Conservation (phyloP, 2,888 invertebrate genomes). For the Hedya salicella region DNA sequence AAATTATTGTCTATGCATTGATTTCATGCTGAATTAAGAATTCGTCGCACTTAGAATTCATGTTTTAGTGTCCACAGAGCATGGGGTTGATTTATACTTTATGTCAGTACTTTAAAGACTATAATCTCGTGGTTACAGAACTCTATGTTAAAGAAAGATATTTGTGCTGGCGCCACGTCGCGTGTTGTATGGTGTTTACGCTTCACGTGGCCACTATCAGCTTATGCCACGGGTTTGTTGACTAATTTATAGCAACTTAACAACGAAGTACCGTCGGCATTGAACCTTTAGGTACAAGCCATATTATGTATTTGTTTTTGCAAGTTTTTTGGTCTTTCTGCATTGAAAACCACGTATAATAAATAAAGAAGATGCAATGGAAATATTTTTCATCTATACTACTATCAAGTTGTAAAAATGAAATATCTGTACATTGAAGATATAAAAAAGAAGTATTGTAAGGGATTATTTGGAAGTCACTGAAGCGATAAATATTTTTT, state of each 20-base stretch:
- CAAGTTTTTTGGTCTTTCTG: too few species aligned
- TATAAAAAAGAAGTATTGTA: too few species aligned
- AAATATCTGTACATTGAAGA: too few species aligned
- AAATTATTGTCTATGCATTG: conserved; percentile 37
- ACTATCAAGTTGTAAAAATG: too few species aligned
- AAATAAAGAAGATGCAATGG: too few species aligned
- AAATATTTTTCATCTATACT: too few species aligned
- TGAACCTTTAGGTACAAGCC: too few species aligned
- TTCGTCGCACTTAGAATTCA: conserved; percentile 32
- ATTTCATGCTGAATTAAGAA: conserved; percentile 39
- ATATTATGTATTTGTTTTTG: too few species aligned
- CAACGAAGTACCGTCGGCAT: conserved; percentile 18
- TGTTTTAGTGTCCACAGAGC: not conserved
- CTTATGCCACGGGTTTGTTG: conserved; percentile 32
- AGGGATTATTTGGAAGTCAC: too few species aligned
- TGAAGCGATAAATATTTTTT: too few species aligned
- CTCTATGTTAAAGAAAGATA: conserved; percentile 6
- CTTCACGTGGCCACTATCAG: conserved; percentile 35
- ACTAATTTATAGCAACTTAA: conserved; percentile 39
- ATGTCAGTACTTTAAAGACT: not conserved
- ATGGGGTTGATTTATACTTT: not conserved
- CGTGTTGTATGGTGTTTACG: conserved; percentile 36
- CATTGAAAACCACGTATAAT: too few species aligned
- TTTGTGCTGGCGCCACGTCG: conserved; percentile 40
- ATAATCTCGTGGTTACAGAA: conserved; percentile 7